A percentile compares a stretch with the other conserved stretches of the same genome.
Evolutionary conservation across 2,113 vertebrate genomes (phyloP).

Genomic region (Cnemophilus loriae): DNA sequence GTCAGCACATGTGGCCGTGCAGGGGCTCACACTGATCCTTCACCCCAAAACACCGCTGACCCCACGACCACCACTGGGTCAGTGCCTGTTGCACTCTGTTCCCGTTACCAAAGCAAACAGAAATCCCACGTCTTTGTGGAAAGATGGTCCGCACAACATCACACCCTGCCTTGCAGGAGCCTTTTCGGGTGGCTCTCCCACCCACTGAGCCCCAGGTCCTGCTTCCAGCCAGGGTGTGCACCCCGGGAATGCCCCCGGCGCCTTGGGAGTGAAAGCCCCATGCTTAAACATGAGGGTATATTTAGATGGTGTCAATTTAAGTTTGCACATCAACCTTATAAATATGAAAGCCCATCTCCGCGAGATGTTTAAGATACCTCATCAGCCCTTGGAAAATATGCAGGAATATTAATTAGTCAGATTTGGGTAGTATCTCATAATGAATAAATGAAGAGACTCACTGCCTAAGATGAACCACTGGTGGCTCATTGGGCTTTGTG

Average conservation of each 20-base stretch:
- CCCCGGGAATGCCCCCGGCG: fast-evolving
- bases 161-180: fast-evolving
- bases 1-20: fast-evolving
- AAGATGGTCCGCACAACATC: neutral
- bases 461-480: conserved; percentile 3
- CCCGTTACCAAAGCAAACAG: neutral
- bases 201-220: fast-evolving
- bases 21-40: neutral
- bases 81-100: neutral
- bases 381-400: conserved; percentile 59
- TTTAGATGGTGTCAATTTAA: conserved; percentile 18
- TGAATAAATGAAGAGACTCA: conserved; percentile 33
- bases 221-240: neutral
- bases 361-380: conserved; percentile 39
- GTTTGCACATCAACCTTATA: conserved; percentile 51
- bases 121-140: neutral
- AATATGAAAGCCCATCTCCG: conserved; percentile 57
- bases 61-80: neutral
- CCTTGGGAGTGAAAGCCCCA: neutral
- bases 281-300: conserved; percentile 47
- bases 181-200: fast-evolving
- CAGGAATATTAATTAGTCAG: conserved; percentile 65
- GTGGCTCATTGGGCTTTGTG: neutral
- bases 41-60: neutral
- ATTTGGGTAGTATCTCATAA: conserved; percentile 54